Evolutionary conservation across 2,888 invertebrate genomes (phyloP).

Genomic region (Micoletzkya japonica): DNA sequence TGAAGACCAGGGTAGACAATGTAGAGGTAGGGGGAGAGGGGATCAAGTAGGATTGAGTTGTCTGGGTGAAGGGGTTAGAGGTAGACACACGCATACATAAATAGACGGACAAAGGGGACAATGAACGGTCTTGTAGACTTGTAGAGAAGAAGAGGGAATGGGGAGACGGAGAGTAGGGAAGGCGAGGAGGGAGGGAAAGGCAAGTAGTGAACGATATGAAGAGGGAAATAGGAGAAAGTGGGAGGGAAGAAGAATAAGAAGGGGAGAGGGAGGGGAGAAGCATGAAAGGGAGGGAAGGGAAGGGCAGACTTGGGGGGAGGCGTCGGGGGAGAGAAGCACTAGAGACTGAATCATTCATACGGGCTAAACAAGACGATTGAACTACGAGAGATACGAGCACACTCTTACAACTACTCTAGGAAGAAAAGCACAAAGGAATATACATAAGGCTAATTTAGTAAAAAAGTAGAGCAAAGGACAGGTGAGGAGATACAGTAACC

Average conservation of each 20-base stretch:
- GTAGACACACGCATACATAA: too few species aligned
- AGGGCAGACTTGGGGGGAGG: background rate
- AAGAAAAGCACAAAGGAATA: background rate
- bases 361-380: background rate
- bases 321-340: background rate
- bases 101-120: too few species aligned
- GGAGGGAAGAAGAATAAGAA: background rate
- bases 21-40: background rate
- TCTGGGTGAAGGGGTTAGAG: too few species aligned
- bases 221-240: background rate
- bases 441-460: slow-evolving; percentile 4
- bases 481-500: background rate
- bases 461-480: background rate
- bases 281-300: background rate
- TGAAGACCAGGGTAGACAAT: background rate
- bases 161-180: background rate
- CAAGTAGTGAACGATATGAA: background rate
- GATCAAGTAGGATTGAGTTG: too few species aligned
- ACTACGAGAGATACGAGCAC: background rate
- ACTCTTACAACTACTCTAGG: slow-evolving; percentile 1
- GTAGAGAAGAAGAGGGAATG: background rate
- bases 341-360: background rate
- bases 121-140: too few species aligned
- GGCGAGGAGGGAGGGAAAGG: slow-evolving; percentile 6
- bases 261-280: slow-evolving; percentile 10